Percentiles rank a stretch among this genome's conserved stretches.
These are phyloP conservation scores for Struthidea cinerea DNA, from an alignment of 2,113 vertebrate species.

Conservation along the genomic window DNA sequence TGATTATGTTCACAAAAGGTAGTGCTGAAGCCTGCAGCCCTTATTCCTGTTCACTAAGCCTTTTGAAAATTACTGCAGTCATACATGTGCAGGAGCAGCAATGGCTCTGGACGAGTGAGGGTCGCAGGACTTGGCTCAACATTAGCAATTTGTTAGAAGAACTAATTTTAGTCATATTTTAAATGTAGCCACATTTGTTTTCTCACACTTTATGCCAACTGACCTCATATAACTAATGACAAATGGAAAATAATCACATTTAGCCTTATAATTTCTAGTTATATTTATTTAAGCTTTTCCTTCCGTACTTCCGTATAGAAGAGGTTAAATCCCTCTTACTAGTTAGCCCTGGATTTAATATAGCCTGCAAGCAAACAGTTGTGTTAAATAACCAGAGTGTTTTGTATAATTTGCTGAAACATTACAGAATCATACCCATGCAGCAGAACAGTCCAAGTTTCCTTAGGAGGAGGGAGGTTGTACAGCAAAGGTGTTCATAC, in stretches of 20 bases:
- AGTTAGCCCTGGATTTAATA: constrained; percentile 44
- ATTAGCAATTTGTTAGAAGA: constrained; percentile 39
- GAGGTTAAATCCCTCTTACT: constrained; percentile 29
- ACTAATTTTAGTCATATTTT: constrained; percentile 43
- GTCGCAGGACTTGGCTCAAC: neutral
- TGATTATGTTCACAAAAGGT: neutral
- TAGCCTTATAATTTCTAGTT: constrained; percentile 28
- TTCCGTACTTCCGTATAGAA: neutral
- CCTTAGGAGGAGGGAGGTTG: neutral
- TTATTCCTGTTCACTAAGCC: neutral
- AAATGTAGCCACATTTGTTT: constrained; percentile 46
- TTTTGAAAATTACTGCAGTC: neutral
- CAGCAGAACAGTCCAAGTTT: neutral
- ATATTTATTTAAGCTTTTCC: constrained; percentile 53
- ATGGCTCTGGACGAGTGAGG: neutral
- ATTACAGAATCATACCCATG: neutral
- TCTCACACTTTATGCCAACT: constrained; percentile 38
- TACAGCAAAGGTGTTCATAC: neutral
- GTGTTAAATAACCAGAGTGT: constrained; percentile 21
- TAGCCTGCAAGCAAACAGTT: constrained; percentile 27
- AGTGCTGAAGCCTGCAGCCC: neutral
- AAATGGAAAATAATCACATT: constrained; percentile 58
- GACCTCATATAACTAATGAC: constrained; percentile 51
- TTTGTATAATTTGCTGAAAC: neutral
- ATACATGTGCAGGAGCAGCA: neutral